Evolutionary conservation across 2,797 vertebrate genomes (phyloP).

Genomic region (Aldrovandia affinis): DNA sequence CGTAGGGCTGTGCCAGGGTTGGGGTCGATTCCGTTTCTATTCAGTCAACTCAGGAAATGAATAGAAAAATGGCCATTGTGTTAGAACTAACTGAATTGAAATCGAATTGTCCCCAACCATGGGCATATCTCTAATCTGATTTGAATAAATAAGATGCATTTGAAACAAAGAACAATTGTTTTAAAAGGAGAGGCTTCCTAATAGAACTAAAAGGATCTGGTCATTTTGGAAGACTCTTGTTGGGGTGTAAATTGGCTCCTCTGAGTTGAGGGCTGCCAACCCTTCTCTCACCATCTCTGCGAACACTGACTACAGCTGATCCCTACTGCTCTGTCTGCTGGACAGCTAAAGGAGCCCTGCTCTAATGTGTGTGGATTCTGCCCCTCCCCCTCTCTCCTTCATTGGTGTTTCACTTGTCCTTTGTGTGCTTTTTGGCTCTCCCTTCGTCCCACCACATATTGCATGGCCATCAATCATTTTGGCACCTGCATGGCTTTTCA

Average conservation of each 20-base stretch:
- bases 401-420: background rate
- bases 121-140: background rate
- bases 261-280: background rate
- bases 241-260: background rate
- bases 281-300: background rate
- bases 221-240: background rate
- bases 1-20: too few relatives aligned
- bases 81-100: too few relatives aligned
- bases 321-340: slow-evolving; percentile 65
- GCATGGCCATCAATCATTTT: background rate
- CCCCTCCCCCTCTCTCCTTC: slow-evolving; percentile 53
- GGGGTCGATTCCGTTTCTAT: too few relatives aligned
- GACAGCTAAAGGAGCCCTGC: slow-evolving; percentile 57
- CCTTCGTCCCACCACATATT: background rate
- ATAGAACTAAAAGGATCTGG: background rate
- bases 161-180: background rate
- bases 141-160: background rate
- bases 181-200: background rate
- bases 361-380: slow-evolving; percentile 74
- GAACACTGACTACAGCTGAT: slow-evolving; percentile 22
- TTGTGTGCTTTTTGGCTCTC: background rate
- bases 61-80: too few relatives aligned
- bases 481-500: too few relatives aligned
- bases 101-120: too few relatives aligned
- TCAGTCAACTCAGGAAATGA: too few relatives aligned